Evolutionary conservation across 2,888 invertebrate genomes (phyloP).

Genomic region (Nowickia ferox): DNA sequence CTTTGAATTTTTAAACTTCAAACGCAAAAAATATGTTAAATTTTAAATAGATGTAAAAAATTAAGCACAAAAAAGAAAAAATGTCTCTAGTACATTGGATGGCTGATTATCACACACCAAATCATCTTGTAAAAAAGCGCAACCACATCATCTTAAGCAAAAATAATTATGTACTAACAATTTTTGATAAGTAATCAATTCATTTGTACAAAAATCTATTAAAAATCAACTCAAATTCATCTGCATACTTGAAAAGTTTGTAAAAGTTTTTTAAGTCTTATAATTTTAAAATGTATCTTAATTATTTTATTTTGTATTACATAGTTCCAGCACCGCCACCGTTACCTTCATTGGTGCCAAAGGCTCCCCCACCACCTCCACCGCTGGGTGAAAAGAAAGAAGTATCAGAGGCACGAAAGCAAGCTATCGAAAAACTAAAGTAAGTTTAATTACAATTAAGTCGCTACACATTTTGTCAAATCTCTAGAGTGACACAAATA

Average conservation of each 20-base stretch:
- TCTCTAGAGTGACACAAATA: too few species aligned
- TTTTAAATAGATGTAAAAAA: too few species aligned
- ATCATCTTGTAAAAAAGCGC: too few species aligned
- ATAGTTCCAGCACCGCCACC: slow-evolving; percentile 83
- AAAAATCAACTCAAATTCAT: not conserved
- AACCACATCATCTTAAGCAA: too few species aligned
- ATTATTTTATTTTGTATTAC: not conserved
- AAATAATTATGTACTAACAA: too few species aligned
- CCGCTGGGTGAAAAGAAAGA: slow-evolving; percentile 86
- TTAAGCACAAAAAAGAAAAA: too few species aligned
- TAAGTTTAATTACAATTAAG: slow-evolving; percentile 76
- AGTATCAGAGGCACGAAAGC: slow-evolving; percentile 86
- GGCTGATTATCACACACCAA: too few species aligned
- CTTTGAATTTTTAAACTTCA: too few species aligned
- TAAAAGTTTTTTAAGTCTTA: not conserved
- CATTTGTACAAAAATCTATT: not conserved
- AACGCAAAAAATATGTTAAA: too few species aligned
- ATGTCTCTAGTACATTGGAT: too few species aligned
- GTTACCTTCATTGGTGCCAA: slow-evolving; percentile 81
- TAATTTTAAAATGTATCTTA: not conserved
- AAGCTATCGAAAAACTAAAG: slow-evolving; percentile 89
- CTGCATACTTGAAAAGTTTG: not conserved
- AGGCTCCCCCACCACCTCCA: slow-evolving; percentile 89
- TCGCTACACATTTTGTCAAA: too few species aligned
- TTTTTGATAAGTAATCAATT: too few species aligned